phyloP scores from a whole-genome alignment of 2,888 invertebrate species.

The Psylliodes chrysocephalus region DNA sequence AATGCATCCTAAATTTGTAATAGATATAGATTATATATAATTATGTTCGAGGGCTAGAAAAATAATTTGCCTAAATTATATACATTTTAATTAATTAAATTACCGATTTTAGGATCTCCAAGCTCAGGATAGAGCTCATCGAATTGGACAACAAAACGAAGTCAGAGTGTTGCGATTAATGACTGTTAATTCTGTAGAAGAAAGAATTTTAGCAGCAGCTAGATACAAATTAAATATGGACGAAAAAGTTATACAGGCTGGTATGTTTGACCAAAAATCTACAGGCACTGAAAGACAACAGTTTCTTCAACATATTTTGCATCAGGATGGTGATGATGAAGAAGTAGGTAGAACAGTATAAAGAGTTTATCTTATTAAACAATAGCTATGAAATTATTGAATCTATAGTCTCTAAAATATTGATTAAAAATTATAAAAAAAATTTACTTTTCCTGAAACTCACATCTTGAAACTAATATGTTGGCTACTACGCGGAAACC shows the following conservation, averaged over 20 bases:
- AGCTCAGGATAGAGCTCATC: conserved; percentile 99
- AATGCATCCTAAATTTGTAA: no score
- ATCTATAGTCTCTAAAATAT: no score
- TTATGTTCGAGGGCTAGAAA: no score
- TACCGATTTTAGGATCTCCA: conserved; percentile 82
- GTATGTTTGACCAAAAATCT: conserved; percentile 99
- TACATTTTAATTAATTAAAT: background rate
- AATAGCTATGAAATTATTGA: no score
- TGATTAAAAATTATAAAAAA: no score
- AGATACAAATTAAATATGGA: conserved; percentile 99
- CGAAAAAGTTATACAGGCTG: conserved; percentile 99
- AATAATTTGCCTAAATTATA: no score
- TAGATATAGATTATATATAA: no score
- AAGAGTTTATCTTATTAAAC: no score
- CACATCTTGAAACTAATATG: no score
- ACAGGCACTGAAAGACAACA: conserved; percentile 96
- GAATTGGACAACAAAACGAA: conserved; percentile 98
- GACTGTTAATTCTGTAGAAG: conserved; percentile 99
- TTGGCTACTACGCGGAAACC: no score
- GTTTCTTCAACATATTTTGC: conserved; percentile 93
- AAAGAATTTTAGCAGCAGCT: conserved; percentile 96
- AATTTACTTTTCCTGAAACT: no score
- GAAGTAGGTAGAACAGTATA: background rate
- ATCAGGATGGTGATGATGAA: conserved; percentile 95
- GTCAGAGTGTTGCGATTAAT: conserved; percentile 96